Percentiles rank a stretch among this genome's conserved stretches.
These are phyloP conservation scores for Poeciliopsis presidionis DNA, from an alignment of 2,797 vertebrate genomes.

Conservation along the genomic window DNA sequence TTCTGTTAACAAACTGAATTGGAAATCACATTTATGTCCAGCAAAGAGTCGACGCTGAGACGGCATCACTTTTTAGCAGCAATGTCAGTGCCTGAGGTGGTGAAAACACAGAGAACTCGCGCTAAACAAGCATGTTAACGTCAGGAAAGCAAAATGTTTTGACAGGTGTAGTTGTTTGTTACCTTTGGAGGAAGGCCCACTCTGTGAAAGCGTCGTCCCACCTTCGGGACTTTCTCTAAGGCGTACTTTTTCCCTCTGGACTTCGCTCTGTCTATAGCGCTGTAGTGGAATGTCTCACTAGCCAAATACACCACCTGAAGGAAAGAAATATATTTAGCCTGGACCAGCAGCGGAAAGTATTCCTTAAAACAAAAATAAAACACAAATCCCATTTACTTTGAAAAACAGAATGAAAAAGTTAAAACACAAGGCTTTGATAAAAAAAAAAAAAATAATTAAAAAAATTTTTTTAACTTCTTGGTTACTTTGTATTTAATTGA, in stretches of 20 bases:
- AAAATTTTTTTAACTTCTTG: no score
- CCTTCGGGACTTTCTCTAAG: constrained; percentile 96
- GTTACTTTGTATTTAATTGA: neutral
- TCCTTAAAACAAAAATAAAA: neutral
- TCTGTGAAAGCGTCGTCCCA: constrained; percentile 94
- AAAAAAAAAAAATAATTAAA: no score
- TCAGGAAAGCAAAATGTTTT: neutral
- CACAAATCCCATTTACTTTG: neutral
- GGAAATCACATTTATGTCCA: neutral
- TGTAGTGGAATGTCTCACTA: constrained; percentile 98
- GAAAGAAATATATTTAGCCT: neutral
- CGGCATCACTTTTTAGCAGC: neutral
- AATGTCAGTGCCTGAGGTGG: neutral
- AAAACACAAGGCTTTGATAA: neutral
- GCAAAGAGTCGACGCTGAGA: neutral
- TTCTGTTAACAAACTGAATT: neutral
- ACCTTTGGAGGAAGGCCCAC: constrained; percentile 98
- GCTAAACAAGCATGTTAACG: neutral
- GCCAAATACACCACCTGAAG: constrained; percentile 92
- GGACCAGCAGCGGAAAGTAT: neutral
- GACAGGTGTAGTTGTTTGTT: constrained; percentile 17
- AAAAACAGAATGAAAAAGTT: neutral
- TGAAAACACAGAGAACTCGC: neutral
- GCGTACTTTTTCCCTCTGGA: constrained; percentile 97
- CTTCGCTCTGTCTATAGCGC: constrained; percentile 93